These are phyloP conservation scores for Vanessa atalanta DNA, from an alignment of 1,140 invertebrate genomes.

Conservation along the genomic window DNA sequence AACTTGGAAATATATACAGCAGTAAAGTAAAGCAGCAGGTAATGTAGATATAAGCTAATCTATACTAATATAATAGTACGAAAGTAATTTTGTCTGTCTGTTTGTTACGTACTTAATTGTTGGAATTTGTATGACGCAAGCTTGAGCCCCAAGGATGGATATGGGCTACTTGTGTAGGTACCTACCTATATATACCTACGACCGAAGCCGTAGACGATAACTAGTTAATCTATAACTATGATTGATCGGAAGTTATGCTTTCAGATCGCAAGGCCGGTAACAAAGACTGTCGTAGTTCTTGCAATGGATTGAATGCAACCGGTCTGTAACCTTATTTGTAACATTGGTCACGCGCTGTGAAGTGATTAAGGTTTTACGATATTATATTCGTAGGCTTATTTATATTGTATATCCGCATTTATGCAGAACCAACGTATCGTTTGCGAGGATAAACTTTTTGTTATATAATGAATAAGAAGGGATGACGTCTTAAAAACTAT, in stretches of 20 bases:
- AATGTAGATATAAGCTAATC: background rate
- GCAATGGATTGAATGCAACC: slow-evolving; percentile 28
- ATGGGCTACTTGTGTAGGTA: no score
- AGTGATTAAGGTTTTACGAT: slow-evolving; percentile 29
- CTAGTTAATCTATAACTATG: background rate
- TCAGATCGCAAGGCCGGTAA: slow-evolving; percentile 25
- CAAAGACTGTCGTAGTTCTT: slow-evolving; percentile 20
- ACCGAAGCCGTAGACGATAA: no score
- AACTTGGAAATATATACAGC: no score
- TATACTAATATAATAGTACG: no score
- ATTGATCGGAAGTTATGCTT: slow-evolving; percentile 26
- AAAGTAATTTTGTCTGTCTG: no score
- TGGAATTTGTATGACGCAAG: no score
- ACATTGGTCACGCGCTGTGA: slow-evolving; percentile 32
- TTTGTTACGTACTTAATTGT: no score
- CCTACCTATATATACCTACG: no score
- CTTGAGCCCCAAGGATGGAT: no score
- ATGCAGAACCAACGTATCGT: slow-evolving; percentile 5
- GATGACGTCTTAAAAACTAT: background rate
- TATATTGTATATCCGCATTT: slow-evolving; percentile 31
- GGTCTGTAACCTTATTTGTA: slow-evolving; percentile 35
- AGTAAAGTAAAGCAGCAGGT: no score
- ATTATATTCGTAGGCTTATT: slow-evolving; percentile 18
- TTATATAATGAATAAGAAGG: background rate
- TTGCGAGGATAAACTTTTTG: slow-evolving; percentile 13